A percentile compares a stretch with the other conserved stretches of the same genome.
These are phyloP conservation scores for Amaurobius ferox DNA, from an alignment of 2,888 invertebrate genomes.

Conservation along the genomic window DNA sequence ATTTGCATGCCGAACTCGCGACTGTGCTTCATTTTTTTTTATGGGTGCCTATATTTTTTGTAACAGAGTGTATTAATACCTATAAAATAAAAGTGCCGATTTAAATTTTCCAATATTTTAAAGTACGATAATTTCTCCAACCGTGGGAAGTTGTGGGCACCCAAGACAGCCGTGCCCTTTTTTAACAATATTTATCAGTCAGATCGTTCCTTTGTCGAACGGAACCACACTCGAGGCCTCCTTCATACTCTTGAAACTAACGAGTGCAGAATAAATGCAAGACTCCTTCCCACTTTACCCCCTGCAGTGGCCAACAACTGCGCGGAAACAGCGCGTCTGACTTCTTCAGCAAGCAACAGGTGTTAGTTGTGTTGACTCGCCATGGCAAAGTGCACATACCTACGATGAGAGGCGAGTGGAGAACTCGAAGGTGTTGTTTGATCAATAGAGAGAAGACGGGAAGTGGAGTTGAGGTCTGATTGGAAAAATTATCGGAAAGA, in stretches of 20 bases:
- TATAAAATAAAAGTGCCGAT: no score
- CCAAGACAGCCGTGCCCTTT: conserved; percentile 53
- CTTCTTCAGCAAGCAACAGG: conserved; percentile 62
- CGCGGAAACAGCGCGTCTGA: conserved; percentile 64
- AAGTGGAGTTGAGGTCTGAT: conserved; percentile 32
- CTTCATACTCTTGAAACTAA: conserved; percentile 43
- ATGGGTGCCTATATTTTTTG: no score
- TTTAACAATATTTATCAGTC: conserved; percentile 44
- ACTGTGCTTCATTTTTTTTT: no score
- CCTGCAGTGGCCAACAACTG: conserved; percentile 65
- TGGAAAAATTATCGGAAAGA: conserved; percentile 37
- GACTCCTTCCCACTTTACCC: conserved; percentile 62
- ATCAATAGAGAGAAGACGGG: conserved; percentile 58
- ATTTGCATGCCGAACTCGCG: no score
- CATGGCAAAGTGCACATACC: conserved; percentile 63
- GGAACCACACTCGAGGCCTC: conserved; percentile 41
- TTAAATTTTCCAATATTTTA: conserved; percentile 29
- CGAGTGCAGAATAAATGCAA: conserved; percentile 60
- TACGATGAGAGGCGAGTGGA: conserved; percentile 14
- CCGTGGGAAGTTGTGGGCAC: conserved; percentile 32
- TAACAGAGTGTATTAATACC: no score
- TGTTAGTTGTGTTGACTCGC: conserved; percentile 65
- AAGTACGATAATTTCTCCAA: conserved; percentile 1
- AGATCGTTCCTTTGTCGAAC: conserved; percentile 48
- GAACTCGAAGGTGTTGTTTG: conserved; percentile 57